Conservation (phyloP, 2,113 vertebrate genomes). For the Hydrolagus affinis region DNA sequence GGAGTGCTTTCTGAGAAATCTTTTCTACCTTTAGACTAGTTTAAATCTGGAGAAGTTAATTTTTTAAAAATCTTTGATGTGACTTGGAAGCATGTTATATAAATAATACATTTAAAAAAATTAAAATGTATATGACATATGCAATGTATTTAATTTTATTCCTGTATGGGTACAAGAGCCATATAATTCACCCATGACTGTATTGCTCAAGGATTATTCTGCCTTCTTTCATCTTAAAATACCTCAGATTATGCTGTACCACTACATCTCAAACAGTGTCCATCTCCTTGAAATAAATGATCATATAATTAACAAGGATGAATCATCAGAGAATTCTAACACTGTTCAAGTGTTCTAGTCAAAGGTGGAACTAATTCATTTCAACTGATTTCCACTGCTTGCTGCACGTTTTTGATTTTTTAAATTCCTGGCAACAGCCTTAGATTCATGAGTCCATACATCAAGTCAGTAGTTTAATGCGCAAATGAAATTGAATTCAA, state of each 20-base stretch:
- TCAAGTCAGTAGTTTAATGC: constrained; percentile 65
- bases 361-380: constrained; percentile 66
- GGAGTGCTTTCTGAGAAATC: not conserved
- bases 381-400: constrained; percentile 51
- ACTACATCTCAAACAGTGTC: constrained; percentile 50
- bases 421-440: constrained; percentile 56
- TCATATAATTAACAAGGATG: constrained; percentile 65
- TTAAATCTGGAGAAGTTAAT: constrained; percentile 13
- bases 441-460: constrained; percentile 60
- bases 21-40: not conserved
- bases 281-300: constrained; percentile 69
- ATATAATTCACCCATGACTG: constrained; percentile 37
- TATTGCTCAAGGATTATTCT: constrained; percentile 52
- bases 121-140: constrained; percentile 8
- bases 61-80: constrained; percentile 4
- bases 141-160: constrained; percentile 28
- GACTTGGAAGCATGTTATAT: constrained; percentile 10
- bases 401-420: constrained; percentile 56
- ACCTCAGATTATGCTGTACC: constrained; percentile 56
- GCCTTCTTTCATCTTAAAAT: constrained; percentile 50
- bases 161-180: constrained; percentile 3
- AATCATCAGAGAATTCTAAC: constrained; percentile 61
- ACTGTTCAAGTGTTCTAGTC: constrained; percentile 61
- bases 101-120: constrained; percentile 1
- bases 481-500: constrained; percentile 70